A percentile compares a stretch with the other conserved stretches of the same genome.
These are phyloP conservation scores for Bubo scandiacus DNA, from an alignment of 2,113 vertebrate species.

Conservation along the genomic window DNA sequence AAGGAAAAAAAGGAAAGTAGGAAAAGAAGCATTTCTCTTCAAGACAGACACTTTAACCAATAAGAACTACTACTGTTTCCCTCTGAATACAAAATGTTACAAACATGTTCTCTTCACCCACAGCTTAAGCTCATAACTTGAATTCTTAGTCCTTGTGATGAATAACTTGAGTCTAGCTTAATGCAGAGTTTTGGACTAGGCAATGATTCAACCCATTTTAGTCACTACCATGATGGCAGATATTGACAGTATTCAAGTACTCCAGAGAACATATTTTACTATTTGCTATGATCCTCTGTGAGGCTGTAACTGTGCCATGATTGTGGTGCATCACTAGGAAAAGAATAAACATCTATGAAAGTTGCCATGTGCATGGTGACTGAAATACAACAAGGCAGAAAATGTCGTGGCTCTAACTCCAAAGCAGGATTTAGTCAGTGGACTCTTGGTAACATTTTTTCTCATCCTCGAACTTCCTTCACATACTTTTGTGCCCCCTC, in stretches of 20 bases:
- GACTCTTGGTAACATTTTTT: neutral
- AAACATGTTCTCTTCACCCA: neutral
- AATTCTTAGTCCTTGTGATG: neutral
- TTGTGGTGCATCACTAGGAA: neutral
- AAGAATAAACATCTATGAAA: neutral
- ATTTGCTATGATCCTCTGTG: neutral
- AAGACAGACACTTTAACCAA: neutral
- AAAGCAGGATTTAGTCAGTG: neutral
- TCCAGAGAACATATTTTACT: neutral
- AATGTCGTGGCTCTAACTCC: neutral
- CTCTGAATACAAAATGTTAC: neutral
- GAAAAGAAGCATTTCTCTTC: neutral
- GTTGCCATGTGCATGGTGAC: neutral
- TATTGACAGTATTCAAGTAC: neutral
- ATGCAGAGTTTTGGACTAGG: neutral
- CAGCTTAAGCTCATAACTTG: neutral
- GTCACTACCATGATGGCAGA: neutral
- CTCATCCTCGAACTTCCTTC: neutral
- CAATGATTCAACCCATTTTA: neutral
- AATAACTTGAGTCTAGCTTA: neutral
- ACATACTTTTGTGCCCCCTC: neutral
- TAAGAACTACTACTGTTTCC: neutral
- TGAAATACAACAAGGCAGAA: neutral
- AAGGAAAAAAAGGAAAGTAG: neutral
- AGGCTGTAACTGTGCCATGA: neutral